Conservation (phyloP, 2,888 invertebrate genomes). For the Drosophila engyochracea region DNA sequence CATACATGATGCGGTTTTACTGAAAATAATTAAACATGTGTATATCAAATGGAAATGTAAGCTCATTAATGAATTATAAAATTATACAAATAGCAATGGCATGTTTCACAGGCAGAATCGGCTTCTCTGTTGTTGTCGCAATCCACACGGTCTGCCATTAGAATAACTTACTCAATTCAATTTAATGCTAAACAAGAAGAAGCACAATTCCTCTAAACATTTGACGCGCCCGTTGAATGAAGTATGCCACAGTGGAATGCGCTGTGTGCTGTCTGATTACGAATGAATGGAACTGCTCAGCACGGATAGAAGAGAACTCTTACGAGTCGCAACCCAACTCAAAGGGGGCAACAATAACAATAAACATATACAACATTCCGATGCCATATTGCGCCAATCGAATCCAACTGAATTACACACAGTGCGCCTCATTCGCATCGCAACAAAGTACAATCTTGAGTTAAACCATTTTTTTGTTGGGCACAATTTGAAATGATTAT, state of each 20-base stretch:
- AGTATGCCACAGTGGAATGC: constrained; percentile 11
- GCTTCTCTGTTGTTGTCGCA: constrained; percentile 1
- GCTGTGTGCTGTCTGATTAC: constrained; percentile 1
- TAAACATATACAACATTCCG: constrained; percentile 8
- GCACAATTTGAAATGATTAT: background rate
- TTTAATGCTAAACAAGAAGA: background rate
- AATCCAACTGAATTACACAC: background rate
- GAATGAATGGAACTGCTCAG: constrained; percentile 12
- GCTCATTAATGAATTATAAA: background rate
- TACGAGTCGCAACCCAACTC: constrained; percentile 1
- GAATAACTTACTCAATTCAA: constrained; percentile 1
- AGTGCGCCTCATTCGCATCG: background rate
- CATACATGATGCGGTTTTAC: background rate
- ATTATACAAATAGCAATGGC: background rate
- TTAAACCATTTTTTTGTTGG: background rate
- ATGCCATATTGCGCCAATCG: constrained; percentile 15
- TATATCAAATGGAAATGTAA: background rate
- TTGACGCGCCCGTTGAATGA: constrained; percentile 6
- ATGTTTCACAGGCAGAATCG: background rate
- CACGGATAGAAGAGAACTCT: background rate
- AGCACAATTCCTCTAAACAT: background rate
- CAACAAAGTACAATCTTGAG: background rate
- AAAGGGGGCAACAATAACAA: constrained; percentile 12
- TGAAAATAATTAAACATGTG: background rate
- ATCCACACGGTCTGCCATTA: background rate